phyloP scores from a whole-genome alignment of 2,113 vertebrate species.

The Epinephelus fuscoguttatus region DNA sequence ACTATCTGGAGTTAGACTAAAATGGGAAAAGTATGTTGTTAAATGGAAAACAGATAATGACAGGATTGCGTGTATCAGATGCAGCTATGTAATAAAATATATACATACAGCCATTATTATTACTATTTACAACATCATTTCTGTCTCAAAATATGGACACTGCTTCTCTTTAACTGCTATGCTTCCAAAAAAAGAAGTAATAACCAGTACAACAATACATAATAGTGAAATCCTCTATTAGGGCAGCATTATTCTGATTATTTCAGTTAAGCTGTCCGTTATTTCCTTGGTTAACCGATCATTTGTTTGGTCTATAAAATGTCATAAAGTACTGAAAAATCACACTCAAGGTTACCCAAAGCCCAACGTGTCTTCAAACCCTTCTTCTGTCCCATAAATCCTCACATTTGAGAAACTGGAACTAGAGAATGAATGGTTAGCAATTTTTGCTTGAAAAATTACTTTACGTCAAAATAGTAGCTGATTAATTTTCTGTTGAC shows the following conservation, averaged over 20 bases:
- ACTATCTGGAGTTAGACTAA: slow-evolving; percentile 4
- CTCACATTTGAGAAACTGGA: too few species aligned
- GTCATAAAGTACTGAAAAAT: neutral
- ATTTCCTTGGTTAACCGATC: neutral
- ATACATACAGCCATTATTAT: neutral
- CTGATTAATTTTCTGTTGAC: neutral
- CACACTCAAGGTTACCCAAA: neutral
- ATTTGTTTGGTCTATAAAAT: neutral
- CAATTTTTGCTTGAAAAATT: too few species aligned
- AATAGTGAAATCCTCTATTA: neutral
- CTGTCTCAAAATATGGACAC: neutral
- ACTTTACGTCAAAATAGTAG: neutral
- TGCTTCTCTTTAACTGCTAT: neutral
- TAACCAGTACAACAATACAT: neutral
- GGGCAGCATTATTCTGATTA: neutral
- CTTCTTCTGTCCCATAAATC: too few species aligned
- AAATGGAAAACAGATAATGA: neutral
- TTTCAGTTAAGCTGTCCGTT: neutral
- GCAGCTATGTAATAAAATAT: neutral
- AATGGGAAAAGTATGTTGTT: neutral
- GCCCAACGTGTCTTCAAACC: neutral
- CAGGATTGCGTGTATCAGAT: neutral
- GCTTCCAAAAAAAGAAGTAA: neutral
- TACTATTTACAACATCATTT: neutral
- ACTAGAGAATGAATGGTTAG: too few species aligned